These are phyloP conservation scores for Telmatherina bonti DNA, from an alignment of 2,797 vertebrate species.

Conservation along the genomic window DNA sequence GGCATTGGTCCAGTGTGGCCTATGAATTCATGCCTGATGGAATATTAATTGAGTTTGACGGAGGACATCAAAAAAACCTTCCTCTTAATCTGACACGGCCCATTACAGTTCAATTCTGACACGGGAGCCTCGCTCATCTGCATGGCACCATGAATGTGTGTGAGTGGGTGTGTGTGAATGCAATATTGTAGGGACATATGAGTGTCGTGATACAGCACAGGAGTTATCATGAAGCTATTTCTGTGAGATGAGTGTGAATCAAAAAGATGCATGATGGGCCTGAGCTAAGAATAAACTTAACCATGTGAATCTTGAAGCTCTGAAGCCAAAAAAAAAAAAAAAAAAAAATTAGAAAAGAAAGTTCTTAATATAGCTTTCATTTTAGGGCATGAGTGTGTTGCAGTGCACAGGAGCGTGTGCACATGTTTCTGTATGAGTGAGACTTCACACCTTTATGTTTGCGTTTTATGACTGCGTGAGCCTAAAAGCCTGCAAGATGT, in stretches of 20 bases:
- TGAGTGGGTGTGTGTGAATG: conserved; percentile 28
- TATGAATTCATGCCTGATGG: conserved; percentile 76
- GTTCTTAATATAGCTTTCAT: conserved; percentile 63
- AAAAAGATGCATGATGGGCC: conserved; percentile 55
- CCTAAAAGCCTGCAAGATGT: conserved; percentile 64
- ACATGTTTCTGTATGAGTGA: conserved; percentile 41
- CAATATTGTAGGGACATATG: conserved; percentile 10
- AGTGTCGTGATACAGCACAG: conserved; percentile 15
- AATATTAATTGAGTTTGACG: conserved; percentile 85
- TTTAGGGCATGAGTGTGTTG: conserved; percentile 46
- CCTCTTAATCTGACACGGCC: conserved; percentile 79
- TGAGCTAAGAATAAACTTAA: conserved; percentile 67
- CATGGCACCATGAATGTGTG: conserved; percentile 23
- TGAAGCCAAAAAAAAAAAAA: conserved; percentile 27
- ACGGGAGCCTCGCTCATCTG: conserved; percentile 67
- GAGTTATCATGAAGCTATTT: conserved; percentile 53
- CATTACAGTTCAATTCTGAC: conserved; percentile 79
- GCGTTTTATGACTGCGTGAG: conserved; percentile 46
- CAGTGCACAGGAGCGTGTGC: conserved; percentile 15
- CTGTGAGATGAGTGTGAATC: conserved; percentile 43
- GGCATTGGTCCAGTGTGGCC: conserved; percentile 69
- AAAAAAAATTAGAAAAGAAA: conserved; percentile 18
- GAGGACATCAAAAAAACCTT: conserved; percentile 79
- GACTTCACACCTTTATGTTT: conserved; percentile 70
- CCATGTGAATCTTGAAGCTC: conserved; percentile 49